Evolutionary conservation across 2,797 vertebrate genomes (phyloP).

Genomic region (Aplochiton taeniatus): DNA sequence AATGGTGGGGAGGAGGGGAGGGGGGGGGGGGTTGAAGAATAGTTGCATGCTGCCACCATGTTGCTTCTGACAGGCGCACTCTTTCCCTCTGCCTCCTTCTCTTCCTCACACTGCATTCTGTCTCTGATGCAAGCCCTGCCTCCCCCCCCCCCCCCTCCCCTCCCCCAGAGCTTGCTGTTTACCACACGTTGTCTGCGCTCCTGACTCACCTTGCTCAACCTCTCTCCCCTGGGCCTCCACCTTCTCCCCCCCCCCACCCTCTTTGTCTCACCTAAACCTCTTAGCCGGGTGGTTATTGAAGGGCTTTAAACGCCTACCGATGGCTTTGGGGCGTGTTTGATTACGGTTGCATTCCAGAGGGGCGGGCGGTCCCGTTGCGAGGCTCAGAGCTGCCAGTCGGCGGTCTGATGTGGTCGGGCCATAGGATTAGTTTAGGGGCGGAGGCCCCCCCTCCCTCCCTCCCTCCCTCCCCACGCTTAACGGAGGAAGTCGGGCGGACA

Average conservation of each 20-base stretch:
- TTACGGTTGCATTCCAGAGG: constrained; percentile 57
- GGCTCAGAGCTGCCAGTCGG: constrained; percentile 49
- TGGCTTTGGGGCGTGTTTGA: constrained; percentile 69
- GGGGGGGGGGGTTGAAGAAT: constrained; percentile 71
- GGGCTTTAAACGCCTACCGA: constrained; percentile 67
- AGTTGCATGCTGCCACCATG: constrained; percentile 66
- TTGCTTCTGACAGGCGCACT: constrained; percentile 61
- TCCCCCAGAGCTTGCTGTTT: constrained; percentile 16
- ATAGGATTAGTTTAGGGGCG: too few relatives aligned
- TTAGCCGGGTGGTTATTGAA: constrained; percentile 65
- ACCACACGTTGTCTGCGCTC: too few relatives aligned
- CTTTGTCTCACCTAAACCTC: constrained; percentile 58
- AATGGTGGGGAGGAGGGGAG: constrained; percentile 62
- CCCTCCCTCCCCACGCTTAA: constrained; percentile 29
- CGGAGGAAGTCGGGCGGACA: constrained; percentile 34
- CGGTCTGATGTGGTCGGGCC: constrained; percentile 38
- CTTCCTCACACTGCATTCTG: constrained; percentile 29
- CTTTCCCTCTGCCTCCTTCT: constrained; percentile 32
- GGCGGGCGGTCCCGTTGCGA: background rate
- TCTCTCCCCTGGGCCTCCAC: background rate
- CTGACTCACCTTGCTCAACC: too few relatives aligned
- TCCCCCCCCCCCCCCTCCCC: constrained; percentile 23
- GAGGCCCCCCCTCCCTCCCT: too few relatives aligned
- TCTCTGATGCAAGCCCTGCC: constrained; percentile 34
- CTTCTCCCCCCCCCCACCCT: constrained; percentile 19